Evolutionary conservation across 2,113 vertebrate genomes (phyloP), one percentile per base, ranked within the genome.

Genomic region (Xiphophorus couchianus): DNA sequence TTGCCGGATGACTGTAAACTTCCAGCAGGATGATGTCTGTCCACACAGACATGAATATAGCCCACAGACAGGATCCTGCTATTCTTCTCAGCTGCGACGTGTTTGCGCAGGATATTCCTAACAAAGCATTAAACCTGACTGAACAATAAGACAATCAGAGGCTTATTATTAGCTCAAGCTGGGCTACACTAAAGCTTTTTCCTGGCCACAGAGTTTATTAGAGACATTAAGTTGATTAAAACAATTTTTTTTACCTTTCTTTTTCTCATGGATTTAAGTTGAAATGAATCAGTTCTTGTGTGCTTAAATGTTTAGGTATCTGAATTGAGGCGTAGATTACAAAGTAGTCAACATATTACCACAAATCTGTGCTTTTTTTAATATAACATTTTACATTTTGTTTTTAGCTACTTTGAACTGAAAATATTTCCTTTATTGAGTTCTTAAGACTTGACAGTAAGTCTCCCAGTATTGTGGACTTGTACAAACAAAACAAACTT

Each of bases 21-120:
- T 25, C 51, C 51, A n/a, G 51, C 51, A 39, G 64, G 64, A 66
- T 39, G 64, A 11, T 39, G 14, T 78, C n/a, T 27, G 64, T 72
- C 22, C 28, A 39, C 68, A 61, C 71, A 66, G 60, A 60, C 35
- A 62, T 11, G 28, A 77, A 17, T 74, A 54, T 70, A 54, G 61
- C 74, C 58, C 73, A 66, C 77, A 58, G 73, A 84, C 86, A 84
- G 89, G 90, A 93, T 87, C 73, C 22, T 64, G 30, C 73, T 74
- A 48, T 88, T 89, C 76, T 87, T 82, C 51, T 68, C 54, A 69
- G 30, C 60, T 67, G 39, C 61, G 75, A 77, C n/a, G 29, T 77
- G 68, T 66, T 51, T 69, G 67, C 66, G 35, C 84, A 84, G 92
- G 89, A 92, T 88, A 77, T 91, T 78, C 79, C 73, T 70, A 79